Evolutionary conservation across 2,888 invertebrate species (phyloP), one percentile per base, ranked within the genome.

Genomic region (Lacanobia oleracea): DNA sequence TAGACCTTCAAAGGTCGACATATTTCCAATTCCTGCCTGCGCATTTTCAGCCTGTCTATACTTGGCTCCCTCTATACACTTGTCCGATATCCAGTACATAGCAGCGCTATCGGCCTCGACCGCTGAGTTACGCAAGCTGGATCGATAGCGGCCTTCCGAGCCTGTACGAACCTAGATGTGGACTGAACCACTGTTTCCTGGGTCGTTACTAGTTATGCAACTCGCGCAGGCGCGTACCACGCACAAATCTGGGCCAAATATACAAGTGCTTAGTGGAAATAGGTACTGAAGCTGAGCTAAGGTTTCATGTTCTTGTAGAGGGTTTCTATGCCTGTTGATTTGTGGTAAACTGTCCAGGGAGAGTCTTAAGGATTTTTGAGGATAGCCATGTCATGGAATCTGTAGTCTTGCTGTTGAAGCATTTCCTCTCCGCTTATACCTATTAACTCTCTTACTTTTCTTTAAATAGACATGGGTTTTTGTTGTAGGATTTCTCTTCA

Each of bases 131-230:
- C 84, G 83, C 67, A 84, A 84, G 51, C 67, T 60, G 57, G 82
- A 78, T 85, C 85, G 77, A 85, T 85, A 78, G 14, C 70, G 74
- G 67, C 81, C 75, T 75, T 65, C 69, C 66, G 8, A 45, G 62
- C 2, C 65, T 79, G 69, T 85, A 84, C 57, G 65, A 85, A 80
- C 78, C 83, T 82, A 85, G 84, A 79, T 64, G 67, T 67, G 63
- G 64, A 71, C 79, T 75, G 75, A 73, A 81, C 54, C 62, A 73
- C 67, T 65, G 75, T 50, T 85, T 85, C 82, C 85, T 85, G 79
- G 62, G 68, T 84, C 83, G 81, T 77, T 81, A 81, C 59, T 60
- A 71, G 82, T 85, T 85, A 85, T 83, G 85, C 77, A 85, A 85
- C 45, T 4, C 85, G 80, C 85, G 85, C 85, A 69, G 83, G 85